phyloP scores from a whole-genome alignment of 2,888 invertebrate genomes.

The Limnephilus rhombicus region DNA sequence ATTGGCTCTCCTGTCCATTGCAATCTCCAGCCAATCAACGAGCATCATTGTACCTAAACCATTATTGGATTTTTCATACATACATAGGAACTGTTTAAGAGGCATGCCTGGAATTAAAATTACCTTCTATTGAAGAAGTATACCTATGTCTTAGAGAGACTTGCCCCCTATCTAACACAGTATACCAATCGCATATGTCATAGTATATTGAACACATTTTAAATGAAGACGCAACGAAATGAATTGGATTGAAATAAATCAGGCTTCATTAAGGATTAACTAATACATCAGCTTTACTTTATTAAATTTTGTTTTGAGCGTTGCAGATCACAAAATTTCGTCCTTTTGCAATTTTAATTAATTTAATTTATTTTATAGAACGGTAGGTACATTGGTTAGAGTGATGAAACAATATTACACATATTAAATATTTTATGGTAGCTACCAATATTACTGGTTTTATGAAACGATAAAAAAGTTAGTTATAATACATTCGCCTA shows the following conservation, averaged over 20 bases:
- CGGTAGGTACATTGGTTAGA: no score
- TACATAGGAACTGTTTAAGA: not conserved
- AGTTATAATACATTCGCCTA: no score
- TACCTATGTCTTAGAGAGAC: not conserved
- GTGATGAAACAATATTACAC: no score
- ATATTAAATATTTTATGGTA: no score
- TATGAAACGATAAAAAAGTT: no score
- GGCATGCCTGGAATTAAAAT: not conserved
- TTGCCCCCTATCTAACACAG: not conserved
- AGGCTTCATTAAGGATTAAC: no score
- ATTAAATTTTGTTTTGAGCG: no score
- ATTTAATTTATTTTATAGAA: no score
- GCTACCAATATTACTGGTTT: no score
- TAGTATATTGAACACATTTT: not conserved
- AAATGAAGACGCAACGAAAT: not conserved
- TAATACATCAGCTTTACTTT: no score
- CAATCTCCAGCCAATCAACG: slow-evolving; percentile 49
- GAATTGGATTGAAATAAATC: not conserved
- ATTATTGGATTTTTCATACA: slow-evolving; percentile 31
- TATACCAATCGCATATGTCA: not conserved
- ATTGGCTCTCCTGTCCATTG: slow-evolving; percentile 51
- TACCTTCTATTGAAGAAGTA: not conserved
- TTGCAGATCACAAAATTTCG: no score
- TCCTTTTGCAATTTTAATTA: no score
- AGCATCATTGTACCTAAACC: slow-evolving; percentile 8